Evolutionary conservation across 2,113 vertebrate species (phyloP), one percentile per base, ranked within the genome.

Genomic region (Menura novaehollandiae): DNA sequence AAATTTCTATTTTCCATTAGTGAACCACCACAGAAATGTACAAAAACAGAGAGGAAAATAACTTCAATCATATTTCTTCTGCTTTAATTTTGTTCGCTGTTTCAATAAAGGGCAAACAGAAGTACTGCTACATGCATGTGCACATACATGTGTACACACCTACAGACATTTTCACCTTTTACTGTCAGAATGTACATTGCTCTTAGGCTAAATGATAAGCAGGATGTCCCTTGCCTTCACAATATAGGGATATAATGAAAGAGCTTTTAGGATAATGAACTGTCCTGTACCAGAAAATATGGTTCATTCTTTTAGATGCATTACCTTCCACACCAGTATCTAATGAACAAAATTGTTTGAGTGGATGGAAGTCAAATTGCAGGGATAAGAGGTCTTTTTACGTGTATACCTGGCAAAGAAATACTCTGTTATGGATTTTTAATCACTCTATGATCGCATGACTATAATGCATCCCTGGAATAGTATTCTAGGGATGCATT

Each of bases 261-360:
- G 78, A 79, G 58, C 75, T 93, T 95, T 93, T 88, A 95, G 49
- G 68, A 68, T 91, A 94, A 84, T 94, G 46, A 95, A 79, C 51
- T 87, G 58, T 47, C 62, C 43, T 63, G 23, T 79, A 82, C 59
- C 47, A 73, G 62, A 92, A 88, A 76, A 83, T 83, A 73, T 6
- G 3, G 32, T 60, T 93, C 44, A 51, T 79, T 86, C 74, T 91
- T 89, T 89, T 64, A 89, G 49, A 83, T 78, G 66, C 84, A 94
- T 91, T 95, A 91, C 23, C 47, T 85, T 87, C 58, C 58, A 81
- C 33, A 73, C 26, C 26, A 72, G 22, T 78, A 78, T 47, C 60
- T 93, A 92, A 96, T 81, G 41, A 95, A 81, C 56, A 90, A 85
- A 97, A 97, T 75, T 74, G 46, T 93, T 95, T 4, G 5, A 94